These are phyloP conservation scores for Chaetodon auriga DNA, from an alignment of 2,113 vertebrate genomes.

Conservation along the genomic window DNA sequence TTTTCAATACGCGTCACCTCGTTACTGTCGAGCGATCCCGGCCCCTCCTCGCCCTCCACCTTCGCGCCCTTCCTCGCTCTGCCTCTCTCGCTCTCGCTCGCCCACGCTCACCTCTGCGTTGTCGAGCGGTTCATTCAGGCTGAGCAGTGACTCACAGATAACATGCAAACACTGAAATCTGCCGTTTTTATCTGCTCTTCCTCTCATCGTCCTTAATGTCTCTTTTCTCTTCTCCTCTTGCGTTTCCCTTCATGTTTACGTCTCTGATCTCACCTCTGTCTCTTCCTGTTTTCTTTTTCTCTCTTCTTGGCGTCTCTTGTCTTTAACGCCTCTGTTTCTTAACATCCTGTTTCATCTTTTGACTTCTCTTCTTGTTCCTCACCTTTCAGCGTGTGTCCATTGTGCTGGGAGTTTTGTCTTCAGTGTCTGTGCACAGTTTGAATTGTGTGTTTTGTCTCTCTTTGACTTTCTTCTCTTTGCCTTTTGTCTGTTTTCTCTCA, in stretches of 20 bases:
- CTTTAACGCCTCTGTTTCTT: neutral
- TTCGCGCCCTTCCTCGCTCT: neutral
- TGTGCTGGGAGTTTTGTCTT: too few relatives aligned
- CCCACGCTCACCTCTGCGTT: slow-evolving; percentile 26
- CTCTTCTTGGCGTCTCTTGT: neutral
- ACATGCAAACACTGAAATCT: slow-evolving; percentile 43
- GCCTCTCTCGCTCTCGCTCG: neutral
- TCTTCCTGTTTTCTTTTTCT: neutral
- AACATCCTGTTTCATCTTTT: neutral
- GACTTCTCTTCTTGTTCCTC: neutral
- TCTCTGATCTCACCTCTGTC: slow-evolving; percentile 12
- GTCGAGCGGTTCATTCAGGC: slow-evolving; percentile 23
- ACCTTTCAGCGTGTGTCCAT: neutral
- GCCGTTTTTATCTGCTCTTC: slow-evolving; percentile 14
- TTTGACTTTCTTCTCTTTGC: neutral
- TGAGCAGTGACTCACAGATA: slow-evolving; percentile 41
- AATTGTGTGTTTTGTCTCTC: neutral
- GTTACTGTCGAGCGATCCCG: neutral
- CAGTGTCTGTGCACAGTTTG: neutral
- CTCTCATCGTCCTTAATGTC: neutral
- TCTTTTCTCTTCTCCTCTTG: neutral
- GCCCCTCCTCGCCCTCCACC: neutral
- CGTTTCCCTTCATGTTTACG: too few relatives aligned
- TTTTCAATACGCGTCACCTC: slow-evolving; percentile 23
- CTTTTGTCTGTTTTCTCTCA: neutral